Evolutionary conservation across 2,113 vertebrate genomes (phyloP), one percentile per base, ranked within the genome.

Genomic region (Buteo buteo): DNA sequence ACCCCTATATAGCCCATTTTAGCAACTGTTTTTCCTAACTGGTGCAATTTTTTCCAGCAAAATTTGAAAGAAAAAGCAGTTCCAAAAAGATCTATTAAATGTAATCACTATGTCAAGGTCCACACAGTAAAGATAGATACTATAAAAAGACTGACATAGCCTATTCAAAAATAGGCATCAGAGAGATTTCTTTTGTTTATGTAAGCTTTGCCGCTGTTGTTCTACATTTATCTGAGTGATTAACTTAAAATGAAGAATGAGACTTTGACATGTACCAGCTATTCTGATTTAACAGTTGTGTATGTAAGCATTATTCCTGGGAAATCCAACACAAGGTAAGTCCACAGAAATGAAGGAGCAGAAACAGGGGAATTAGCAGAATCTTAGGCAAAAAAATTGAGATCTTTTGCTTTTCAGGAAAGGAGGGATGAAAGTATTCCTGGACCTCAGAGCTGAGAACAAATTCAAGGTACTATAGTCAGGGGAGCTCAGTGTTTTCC

Each of bases 1-100:
- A 0, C 2, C 3, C 3, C 1, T 36, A 6, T 8, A 38, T 1
- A 69, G 7, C 9, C 9, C 2, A 42, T 78, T 94, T 86, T 55
- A 80, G 13, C 45, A 89, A 61, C 21, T 58, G 13, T 26, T 96
- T 83, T 91, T 88, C 25, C 11, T 52, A 82, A 61, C 16, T 9
- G 1, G 3, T 54, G 10, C 2, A 20, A 25, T 44, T 36, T 70
- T 64, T 88, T 70, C 19, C 32, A 42, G 34, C 7, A 86, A 84
- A 81, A 52, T 40, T 55, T 59, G 34, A 86, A 91, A 80, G 13
- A 74, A 47, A 86, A 10, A 65, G 5, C 4, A 74, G 2, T 52
- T 86, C 57, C 81, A n/a, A 86, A 59, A 64, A 73, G 16, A 38
- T 47, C 22, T 71, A 25, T 81, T 92, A 52, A 59, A 71, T 34